Evolutionary conservation across 2,797 vertebrate species (phyloP).

Genomic region (Tenualosa thibaudeaui): DNA sequence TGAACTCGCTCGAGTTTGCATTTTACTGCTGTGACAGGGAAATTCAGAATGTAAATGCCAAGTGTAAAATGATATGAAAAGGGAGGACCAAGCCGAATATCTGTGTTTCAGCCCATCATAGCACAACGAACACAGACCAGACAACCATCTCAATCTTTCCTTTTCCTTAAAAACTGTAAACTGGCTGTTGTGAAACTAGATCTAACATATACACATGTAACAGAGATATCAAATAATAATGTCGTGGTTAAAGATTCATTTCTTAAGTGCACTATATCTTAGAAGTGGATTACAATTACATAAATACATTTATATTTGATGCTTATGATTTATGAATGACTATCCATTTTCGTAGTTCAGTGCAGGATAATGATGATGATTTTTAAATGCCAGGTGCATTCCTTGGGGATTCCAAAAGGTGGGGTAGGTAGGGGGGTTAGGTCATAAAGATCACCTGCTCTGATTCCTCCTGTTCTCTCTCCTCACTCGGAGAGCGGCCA

Average conservation of each 20-base stretch:
- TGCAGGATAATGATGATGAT: neutral
- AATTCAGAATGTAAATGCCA: neutral
- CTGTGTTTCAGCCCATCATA: neutral
- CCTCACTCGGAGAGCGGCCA: constrained; percentile 64
- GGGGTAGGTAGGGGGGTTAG: neutral
- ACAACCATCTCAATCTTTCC: neutral
- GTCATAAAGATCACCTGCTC: constrained; percentile 62
- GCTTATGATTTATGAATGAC: constrained; percentile 10
- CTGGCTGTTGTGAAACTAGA: constrained; percentile 10
- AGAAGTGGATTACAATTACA: constrained; percentile 11
- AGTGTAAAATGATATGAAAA: neutral
- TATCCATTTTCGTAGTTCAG: neutral
- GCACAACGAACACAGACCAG: neutral
- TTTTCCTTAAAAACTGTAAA: neutral
- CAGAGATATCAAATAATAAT: constrained; percentile 11
- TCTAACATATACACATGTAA: neutral
- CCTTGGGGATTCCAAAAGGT: neutral
- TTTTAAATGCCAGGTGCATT: neutral
- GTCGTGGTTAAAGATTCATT: neutral
- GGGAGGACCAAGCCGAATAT: neutral
- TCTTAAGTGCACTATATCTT: constrained; percentile 9
- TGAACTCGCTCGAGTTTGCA: no score
- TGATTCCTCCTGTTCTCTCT: constrained; percentile 59
- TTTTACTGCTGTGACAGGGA: neutral
- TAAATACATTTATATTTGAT: constrained; percentile 20